Percentiles rank a stretch among this genome's conserved stretches.
phyloP scores from a whole-genome alignment of 2,888 invertebrate species.

The Drosophila mercatorum region DNA sequence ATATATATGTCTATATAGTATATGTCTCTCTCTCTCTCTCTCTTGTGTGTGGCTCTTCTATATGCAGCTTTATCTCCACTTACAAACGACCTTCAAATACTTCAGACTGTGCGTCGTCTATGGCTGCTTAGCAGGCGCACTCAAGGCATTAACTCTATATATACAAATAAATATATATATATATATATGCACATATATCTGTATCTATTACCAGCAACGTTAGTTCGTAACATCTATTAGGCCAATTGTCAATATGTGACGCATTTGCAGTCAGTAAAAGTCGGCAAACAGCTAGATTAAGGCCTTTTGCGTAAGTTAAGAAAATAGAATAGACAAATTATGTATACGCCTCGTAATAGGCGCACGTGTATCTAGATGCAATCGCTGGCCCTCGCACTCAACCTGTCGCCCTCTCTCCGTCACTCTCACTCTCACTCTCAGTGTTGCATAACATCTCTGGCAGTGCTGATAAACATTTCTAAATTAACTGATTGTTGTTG shows the following conservation, averaged over 20 bases:
- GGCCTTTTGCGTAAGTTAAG: slow-evolving; percentile 32
- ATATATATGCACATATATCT: background rate
- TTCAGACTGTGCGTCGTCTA: slow-evolving; percentile 21
- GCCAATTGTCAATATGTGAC: slow-evolving; percentile 34
- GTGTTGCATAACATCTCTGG: slow-evolving; percentile 60
- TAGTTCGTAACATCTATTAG: slow-evolving; percentile 5
- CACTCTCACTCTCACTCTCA: slow-evolving; percentile 1
- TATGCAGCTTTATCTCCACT: background rate
- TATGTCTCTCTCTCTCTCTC: no score
- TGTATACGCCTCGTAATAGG: slow-evolving; percentile 53
- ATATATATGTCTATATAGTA: background rate
- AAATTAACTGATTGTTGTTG: slow-evolving; percentile 47
- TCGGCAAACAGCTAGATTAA: slow-evolving; percentile 41
- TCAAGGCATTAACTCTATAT: background rate
- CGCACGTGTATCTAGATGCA: slow-evolving; percentile 50
- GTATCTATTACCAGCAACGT: background rate
- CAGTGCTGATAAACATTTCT: slow-evolving; percentile 59
- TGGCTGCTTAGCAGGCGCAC: slow-evolving; percentile 7
- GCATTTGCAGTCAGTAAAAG: slow-evolving; percentile 24
- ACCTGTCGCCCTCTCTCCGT: background rate
- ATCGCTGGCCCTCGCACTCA: background rate
- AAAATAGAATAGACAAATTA: slow-evolving; percentile 31
- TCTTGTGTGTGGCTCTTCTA: background rate
- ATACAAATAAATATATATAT: background rate
- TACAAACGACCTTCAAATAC: slow-evolving; percentile 20